phyloP scores from a whole-genome alignment of 2,113 vertebrate genomes.

The Electrona antarctica region DNA sequence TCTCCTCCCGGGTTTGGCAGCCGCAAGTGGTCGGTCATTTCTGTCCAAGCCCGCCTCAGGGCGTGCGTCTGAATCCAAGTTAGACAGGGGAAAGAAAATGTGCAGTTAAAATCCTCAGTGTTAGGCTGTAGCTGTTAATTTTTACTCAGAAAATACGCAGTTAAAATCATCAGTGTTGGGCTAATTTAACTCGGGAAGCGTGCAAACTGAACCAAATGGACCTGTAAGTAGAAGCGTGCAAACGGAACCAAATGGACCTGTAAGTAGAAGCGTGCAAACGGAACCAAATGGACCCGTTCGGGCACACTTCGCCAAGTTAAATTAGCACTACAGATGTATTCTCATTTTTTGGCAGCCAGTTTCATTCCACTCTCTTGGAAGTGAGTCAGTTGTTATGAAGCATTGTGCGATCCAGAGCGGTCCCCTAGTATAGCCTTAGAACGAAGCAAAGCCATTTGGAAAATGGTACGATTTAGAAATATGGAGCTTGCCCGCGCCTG shows the following conservation, averaged over 20 bases:
- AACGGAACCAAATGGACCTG: background rate
- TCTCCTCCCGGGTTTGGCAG: background rate
- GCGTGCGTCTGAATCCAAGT: background rate
- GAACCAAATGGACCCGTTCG: background rate
- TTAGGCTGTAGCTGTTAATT: no score
- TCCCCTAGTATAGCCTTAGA: background rate
- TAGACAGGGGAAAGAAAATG: background rate
- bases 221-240: no score
- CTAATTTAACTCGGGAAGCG: no score
- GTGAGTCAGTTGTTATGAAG: background rate
- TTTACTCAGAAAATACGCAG: no score
- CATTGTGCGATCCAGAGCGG: constrained; percentile 6
- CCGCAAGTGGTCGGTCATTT: background rate
- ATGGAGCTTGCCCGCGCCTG: background rate
- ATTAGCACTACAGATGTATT: no score
- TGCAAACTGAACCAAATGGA: background rate
- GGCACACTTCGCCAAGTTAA: no score
- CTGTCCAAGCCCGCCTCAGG: no score
- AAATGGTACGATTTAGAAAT: constrained; percentile 31
- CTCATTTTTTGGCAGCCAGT: background rate
- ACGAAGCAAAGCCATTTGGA: constrained; percentile 24
- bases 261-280: background rate
- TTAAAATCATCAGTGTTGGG: no score
- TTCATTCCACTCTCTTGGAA: background rate
- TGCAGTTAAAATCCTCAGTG: no score